A percentile compares a stretch with the other conserved stretches of the same genome.
Conservation (phyloP, 2,888 invertebrate species). For the Agrochola lota region DNA sequence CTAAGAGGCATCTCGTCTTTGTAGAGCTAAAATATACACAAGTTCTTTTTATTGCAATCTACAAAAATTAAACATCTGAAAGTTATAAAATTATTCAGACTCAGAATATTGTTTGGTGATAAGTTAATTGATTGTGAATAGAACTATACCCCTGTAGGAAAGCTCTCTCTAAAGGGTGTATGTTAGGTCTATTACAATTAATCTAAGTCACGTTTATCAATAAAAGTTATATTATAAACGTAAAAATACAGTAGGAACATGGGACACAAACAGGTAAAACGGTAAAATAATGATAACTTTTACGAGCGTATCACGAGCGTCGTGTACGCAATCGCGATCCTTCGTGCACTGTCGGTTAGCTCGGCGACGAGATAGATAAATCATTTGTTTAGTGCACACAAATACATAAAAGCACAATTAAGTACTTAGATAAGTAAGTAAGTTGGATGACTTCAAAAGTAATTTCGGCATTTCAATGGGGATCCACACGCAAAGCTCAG, state of each 20-base stretch:
- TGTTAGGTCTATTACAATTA: background rate
- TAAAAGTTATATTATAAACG: background rate
- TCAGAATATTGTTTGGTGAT: background rate
- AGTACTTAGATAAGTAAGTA: background rate
- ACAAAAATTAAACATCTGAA: background rate
- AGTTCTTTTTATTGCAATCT: background rate
- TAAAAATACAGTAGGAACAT: no score
- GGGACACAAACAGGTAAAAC: background rate
- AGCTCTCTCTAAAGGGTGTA: background rate
- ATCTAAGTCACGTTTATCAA: background rate
- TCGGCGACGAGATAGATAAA: background rate
- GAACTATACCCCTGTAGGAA: no score
- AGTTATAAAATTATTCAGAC: background rate
- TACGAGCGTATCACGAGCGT: background rate
- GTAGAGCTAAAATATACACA: background rate
- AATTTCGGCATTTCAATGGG: conserved; percentile 8
- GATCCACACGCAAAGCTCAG: no score
- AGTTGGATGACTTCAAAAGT: background rate
- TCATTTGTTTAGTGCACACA: background rate
- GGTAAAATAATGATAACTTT: no score
- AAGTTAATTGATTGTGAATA: background rate
- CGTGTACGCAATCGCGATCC: background rate
- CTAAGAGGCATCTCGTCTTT: conserved; percentile 3
- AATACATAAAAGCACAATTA: background rate
- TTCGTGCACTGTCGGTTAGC: background rate